Evolutionary conservation across 1,140 invertebrate genomes (phyloP).

Genomic region (Pristionchus pacificus): DNA sequence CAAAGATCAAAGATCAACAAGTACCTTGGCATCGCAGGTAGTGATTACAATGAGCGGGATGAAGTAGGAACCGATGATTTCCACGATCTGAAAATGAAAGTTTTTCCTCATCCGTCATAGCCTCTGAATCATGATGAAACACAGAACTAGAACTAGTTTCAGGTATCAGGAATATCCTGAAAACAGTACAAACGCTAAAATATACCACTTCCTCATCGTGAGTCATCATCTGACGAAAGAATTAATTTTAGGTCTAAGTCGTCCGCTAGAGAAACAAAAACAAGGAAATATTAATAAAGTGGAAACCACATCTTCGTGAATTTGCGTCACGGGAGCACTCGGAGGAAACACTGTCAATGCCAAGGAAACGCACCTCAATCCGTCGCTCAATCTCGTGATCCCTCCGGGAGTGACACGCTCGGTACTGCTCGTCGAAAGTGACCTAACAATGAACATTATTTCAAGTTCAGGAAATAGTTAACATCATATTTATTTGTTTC

Average conservation of each 20-base stretch:
- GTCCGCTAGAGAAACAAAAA: not conserved
- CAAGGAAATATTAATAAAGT: conserved; percentile 16
- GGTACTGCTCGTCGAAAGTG: no score
- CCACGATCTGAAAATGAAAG: conserved; percentile 42
- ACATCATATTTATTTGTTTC: no score
- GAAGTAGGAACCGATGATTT: conserved; percentile 49
- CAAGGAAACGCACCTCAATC: no score
- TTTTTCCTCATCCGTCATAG: conserved; percentile 36
- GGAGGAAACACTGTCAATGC: no score
- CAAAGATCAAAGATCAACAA: no score
- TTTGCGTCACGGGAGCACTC: not conserved
- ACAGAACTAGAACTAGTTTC: not conserved
- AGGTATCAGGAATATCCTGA: not conserved
- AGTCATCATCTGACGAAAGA: no score
- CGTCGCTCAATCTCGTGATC: no score
- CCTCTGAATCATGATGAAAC: not conserved
- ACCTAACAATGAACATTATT: no score
- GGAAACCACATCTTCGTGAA: conserved; percentile 21
- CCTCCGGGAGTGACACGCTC: no score
- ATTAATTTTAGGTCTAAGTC: no score
- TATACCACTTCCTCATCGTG: not conserved
- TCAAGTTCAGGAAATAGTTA: no score
- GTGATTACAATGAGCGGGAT: conserved; percentile 47
- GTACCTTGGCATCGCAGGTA: conserved; percentile 40
- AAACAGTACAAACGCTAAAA: not conserved